A percentile compares a stretch with the other conserved stretches of the same genome.
Evolutionary conservation across 2,888 invertebrate species (phyloP).

Genomic region (Mechanitis mazaeus): DNA sequence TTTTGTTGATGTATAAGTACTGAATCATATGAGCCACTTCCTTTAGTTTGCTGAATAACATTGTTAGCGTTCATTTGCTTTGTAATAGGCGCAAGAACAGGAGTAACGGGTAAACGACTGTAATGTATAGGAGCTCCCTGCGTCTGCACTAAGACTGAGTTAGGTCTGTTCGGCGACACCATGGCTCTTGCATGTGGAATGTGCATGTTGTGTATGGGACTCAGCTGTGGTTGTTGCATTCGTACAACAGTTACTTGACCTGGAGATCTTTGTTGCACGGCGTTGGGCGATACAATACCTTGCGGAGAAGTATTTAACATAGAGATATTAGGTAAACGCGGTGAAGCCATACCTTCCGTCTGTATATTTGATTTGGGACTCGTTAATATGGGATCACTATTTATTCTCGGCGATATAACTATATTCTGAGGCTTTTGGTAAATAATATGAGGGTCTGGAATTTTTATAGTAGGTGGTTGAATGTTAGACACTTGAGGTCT

Average conservation of each 20-base stretch:
- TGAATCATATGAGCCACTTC: constrained; percentile 41
- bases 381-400: constrained; percentile 57
- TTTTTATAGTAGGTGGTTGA: constrained; percentile 81
- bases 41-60: constrained; percentile 59
- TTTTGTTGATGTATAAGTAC: constrained; percentile 58
- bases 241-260: constrained; percentile 72
- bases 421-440: constrained; percentile 69
- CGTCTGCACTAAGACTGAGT: constrained; percentile 68
- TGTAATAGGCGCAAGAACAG: constrained; percentile 74
- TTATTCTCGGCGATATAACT: constrained; percentile 63
- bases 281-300: constrained; percentile 57
- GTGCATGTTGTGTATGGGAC: constrained; percentile 67
- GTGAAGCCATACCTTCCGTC: constrained; percentile 56
- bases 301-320: constrained; percentile 60
- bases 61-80: constrained; percentile 75
- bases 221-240: constrained; percentile 68
- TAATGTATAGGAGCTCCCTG: constrained; percentile 66
- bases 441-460: constrained; percentile 75
- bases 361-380: constrained; percentile 63
- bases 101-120: constrained; percentile 76
- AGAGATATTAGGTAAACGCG: constrained; percentile 60
- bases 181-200: constrained; percentile 59
- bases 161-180: constrained; percentile 66
- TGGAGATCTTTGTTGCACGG: constrained; percentile 61
- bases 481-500: constrained; percentile 65